phyloP scores from a whole-genome alignment of 2,888 invertebrate species.

The Diabrotica balteata region DNA sequence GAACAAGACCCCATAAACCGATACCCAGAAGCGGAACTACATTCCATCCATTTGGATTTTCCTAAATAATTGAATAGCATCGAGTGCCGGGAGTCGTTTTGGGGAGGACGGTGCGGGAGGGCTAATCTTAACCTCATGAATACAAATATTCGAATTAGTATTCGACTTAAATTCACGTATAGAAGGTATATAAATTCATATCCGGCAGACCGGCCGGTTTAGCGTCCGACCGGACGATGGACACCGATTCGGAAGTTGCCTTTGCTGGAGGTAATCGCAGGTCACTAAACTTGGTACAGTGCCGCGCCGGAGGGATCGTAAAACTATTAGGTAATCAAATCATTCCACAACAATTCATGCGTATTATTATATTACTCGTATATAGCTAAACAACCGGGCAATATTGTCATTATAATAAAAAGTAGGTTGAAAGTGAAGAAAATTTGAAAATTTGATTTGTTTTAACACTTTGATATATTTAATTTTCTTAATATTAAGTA shows the following conservation, averaged over 20 bases:
- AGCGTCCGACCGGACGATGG: slow-evolving; percentile 1
- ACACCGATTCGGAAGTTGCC: slow-evolving; percentile 26
- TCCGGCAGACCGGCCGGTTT: slow-evolving; percentile 36
- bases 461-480: no score
- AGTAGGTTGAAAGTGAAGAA: no score
- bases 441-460: no score
- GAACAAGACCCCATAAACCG: slow-evolving; percentile 36
- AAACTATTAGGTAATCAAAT: no score
- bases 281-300: slow-evolving; percentile 29
- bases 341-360: no score
- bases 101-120: slow-evolving; percentile 20
- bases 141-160: slow-evolving; percentile 47
- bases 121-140: slow-evolving; percentile 49
- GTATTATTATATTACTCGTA: no score
- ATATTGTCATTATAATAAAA: no score
- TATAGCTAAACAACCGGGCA: no score
- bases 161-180: slow-evolving; percentile 39
- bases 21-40: slow-evolving; percentile 31
- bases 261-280: slow-evolving; percentile 26
- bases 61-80: slow-evolving; percentile 47
- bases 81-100: slow-evolving; percentile 33
- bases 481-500: no score
- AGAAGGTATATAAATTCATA: slow-evolving; percentile 36
- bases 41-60: slow-evolving; percentile 37
- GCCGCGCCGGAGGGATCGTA: no score